Evolutionary conservation across 2,888 invertebrate species (phyloP).

Genomic region (Eristalinus aeneus): DNA sequence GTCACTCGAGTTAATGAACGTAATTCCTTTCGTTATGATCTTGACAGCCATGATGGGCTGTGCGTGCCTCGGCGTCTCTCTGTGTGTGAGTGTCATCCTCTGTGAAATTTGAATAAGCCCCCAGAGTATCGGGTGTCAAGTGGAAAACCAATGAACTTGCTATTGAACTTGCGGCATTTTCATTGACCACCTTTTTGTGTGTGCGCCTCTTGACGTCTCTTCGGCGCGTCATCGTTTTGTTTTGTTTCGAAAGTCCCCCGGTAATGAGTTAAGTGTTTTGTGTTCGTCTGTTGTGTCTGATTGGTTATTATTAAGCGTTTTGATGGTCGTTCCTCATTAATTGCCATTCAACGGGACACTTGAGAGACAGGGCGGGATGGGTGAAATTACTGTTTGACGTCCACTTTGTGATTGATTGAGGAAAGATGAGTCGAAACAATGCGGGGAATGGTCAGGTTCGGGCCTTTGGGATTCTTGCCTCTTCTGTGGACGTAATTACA

Average conservation of each 20-base stretch:
- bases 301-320: slow-evolving; percentile 53
- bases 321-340: slow-evolving; percentile 56
- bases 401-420: slow-evolving; percentile 28
- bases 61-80: background rate
- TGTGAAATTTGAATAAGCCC: slow-evolving; percentile 66
- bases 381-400: slow-evolving; percentile 30
- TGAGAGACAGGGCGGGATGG: background rate
- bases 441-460: slow-evolving; percentile 8
- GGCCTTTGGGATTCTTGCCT: background rate
- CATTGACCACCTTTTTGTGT: slow-evolving; percentile 57
- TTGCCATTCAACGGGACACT: slow-evolving; percentile 49
- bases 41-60: slow-evolving; percentile 30
- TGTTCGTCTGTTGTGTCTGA: slow-evolving; percentile 15
- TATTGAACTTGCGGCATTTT: slow-evolving; percentile 67
- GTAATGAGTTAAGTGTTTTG: slow-evolving; percentile 40
- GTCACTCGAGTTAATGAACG: slow-evolving; percentile 61
- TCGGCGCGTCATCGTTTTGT: slow-evolving; percentile 1
- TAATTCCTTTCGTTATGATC: slow-evolving; percentile 22
- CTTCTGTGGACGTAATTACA: background rate
- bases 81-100: slow-evolving; percentile 30
- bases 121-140: slow-evolving; percentile 57
- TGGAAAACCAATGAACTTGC: slow-evolving; percentile 69
- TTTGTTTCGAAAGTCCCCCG: slow-evolving; percentile 14
- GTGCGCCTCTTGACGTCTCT: slow-evolving; percentile 18
- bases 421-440: slow-evolving; percentile 38